phyloP scores from a whole-genome alignment of 64 coral and sea anemone species.

The Pachyseris speciosa region DNA sequence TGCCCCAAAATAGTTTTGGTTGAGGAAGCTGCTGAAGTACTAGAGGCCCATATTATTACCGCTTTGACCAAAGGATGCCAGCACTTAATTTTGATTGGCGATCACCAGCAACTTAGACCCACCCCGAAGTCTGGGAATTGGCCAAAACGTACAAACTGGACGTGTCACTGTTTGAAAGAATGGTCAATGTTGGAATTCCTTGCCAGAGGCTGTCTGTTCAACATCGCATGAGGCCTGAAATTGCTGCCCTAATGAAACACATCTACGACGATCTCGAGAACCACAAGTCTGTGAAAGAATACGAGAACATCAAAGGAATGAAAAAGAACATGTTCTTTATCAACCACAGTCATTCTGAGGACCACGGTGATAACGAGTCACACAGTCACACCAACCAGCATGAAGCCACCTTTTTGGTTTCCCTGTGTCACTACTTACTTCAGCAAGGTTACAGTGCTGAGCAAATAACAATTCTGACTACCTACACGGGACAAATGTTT shows the following conservation, averaged over 20 bases:
- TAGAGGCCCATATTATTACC: constrained; percentile 81
- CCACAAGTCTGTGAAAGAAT: constrained; percentile 58
- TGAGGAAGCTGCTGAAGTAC: constrained; percentile 94
- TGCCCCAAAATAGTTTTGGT: constrained; percentile 76
- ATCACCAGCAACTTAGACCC: constrained; percentile 92
- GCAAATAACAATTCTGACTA: constrained; percentile 83
- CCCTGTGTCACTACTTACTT: constrained; percentile 71
- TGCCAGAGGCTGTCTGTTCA: constrained; percentile 75
- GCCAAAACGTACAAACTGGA: constrained; percentile 72
- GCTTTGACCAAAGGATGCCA: constrained; percentile 77
- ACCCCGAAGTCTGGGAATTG: constrained; percentile 73
- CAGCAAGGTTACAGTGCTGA: constrained; percentile 75
- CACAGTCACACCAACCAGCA: constrained; percentile 84
- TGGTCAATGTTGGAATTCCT: constrained; percentile 69
- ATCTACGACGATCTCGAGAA: constrained; percentile 88
- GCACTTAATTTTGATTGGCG: constrained; percentile 93
- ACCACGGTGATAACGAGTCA: constrained; percentile 41
- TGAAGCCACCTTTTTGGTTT: constrained; percentile 74
- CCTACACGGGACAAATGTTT: constrained; percentile 90
- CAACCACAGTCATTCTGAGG: constrained; percentile 68
- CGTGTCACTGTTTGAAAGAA: constrained; percentile 92
- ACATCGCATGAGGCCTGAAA: constrained; percentile 94
- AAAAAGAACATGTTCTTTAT: constrained; percentile 89
- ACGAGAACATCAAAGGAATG: constrained; percentile 77
- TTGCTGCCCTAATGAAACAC: constrained; percentile 76